These are phyloP conservation scores for Gila robusta DNA, from an alignment of 2,797 vertebrate genomes.

Conservation along the genomic window DNA sequence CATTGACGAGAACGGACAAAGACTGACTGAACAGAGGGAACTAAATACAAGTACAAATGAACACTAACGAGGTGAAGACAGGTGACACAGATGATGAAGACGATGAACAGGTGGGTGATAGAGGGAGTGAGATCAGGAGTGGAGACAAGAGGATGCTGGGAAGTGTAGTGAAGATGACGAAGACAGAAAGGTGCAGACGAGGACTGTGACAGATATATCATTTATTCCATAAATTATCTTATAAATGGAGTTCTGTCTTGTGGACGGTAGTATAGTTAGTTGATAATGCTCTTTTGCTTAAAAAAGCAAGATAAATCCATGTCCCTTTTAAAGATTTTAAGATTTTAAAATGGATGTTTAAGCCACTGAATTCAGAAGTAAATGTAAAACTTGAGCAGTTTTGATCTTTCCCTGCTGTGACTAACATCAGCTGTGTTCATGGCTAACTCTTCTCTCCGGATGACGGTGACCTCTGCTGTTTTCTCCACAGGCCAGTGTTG, in stretches of 20 bases:
- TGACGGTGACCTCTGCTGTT: constrained; percentile 30
- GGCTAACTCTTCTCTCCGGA: constrained; percentile 18
- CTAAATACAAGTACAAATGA: no score
- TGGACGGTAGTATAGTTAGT: neutral
- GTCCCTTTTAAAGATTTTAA: neutral
- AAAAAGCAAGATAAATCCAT: neutral
- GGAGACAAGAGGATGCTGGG: no score
- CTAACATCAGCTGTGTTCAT: constrained; percentile 22
- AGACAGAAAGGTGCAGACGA: no score
- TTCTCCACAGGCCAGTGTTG: constrained; percentile 21
- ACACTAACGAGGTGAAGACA: no score
- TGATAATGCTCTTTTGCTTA: neutral
- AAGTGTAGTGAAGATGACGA: no score
- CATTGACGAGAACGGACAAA: no score
- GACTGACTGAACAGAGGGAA: no score
- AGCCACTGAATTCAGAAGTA: neutral
- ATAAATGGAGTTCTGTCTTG: neutral
- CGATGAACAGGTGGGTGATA: no score
- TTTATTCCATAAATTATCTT: neutral
- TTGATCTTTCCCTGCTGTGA: constrained; percentile 5
- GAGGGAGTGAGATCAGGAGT: no score
- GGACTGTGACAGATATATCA: no score
- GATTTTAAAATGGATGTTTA: neutral
- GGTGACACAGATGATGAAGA: no score
- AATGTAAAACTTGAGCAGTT: constrained; percentile 1